Conservation (phyloP, 1,140 invertebrate species). For the Pseudachorutes palmiensis region DNA sequence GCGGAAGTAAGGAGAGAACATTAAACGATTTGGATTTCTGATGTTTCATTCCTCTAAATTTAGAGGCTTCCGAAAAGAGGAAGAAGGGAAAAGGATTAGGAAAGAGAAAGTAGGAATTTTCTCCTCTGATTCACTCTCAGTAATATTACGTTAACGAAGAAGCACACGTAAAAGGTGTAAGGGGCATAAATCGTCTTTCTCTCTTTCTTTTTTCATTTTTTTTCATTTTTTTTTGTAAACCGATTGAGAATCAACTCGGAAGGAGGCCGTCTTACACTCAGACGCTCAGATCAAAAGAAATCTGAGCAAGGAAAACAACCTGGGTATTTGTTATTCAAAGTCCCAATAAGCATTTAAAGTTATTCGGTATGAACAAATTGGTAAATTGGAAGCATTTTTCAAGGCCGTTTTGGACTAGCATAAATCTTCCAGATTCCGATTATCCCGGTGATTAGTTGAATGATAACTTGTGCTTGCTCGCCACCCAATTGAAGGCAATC, state of each 20-base stretch:
- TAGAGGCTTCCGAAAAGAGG: neutral
- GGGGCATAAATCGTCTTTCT: neutral
- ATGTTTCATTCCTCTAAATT: slow-evolving; percentile 3
- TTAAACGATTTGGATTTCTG: neutral
- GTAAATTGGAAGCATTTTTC: too few species aligned
- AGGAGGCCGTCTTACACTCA: too few species aligned
- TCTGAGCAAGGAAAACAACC: too few species aligned
- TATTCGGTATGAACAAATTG: too few species aligned
- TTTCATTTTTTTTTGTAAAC: neutral
- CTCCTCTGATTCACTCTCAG: neutral
- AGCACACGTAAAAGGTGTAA: neutral
- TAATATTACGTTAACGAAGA: neutral
- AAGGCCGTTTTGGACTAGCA: too few species aligned
- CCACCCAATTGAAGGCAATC: slow-evolving; percentile 1
- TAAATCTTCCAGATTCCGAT: too few species aligned
- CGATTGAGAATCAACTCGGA: neutral
- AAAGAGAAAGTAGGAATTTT: neutral
- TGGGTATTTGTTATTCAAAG: too few species aligned
- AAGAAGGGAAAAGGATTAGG: neutral
- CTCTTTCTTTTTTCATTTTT: neutral
- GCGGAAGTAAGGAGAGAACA: neutral
- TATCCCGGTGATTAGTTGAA: too few species aligned
- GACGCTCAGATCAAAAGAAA: too few species aligned
- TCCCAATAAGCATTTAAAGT: too few species aligned
- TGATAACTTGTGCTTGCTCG: too few species aligned